Base-by-base conservation (phyloP, 1,140 invertebrate species). In the Scaptomyza graminum region DNA sequence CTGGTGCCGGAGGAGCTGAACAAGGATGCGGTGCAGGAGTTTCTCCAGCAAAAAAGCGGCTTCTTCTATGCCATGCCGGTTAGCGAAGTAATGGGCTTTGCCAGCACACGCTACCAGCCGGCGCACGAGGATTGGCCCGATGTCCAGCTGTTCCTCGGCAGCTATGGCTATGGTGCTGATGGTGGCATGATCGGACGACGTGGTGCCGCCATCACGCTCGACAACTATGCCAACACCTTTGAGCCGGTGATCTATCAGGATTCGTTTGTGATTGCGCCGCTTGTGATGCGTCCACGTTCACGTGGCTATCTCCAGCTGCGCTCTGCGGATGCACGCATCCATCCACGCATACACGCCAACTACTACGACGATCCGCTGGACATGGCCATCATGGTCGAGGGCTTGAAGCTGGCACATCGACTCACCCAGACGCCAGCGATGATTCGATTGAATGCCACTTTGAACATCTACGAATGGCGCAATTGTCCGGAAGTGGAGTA, bases 291-390 rank as follows among this genome's bases (percentile, higher is more conserved):
- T 57, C 96, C 97, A 0, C 94, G 93, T 61, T 96, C 95, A 52
- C 92, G 93, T 49, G 97, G 97, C 6, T 93, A 93, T 46, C 91
- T 98, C 1, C 92, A 94, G 62, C 81, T 98, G 0, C 91, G 85
- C 43, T 94, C 94, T n/a, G 90, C 91, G 0, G 93, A 97, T 88
- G 95, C 96, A 0, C 91, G 92, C 15, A 93, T 94, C 0, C 93
- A 95, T 76, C 97, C 97, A 0, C 88, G 94, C 5, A 97, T 98
- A 37, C 95, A 96, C 89, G 95, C 97, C 0, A 96, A 96, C 81
- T 98, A 97, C 89, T 95, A 95, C 49, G 91, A 93, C 0, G 92
- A 96, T 91, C 94, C 94, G 0, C 89, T 94, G 8, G 96, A 97
- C 79, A 90, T 96, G 9, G 93, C 94, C 76, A 91, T 95, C 46